Conservation (phyloP, 2,113 vertebrate genomes). For the Oplegnathus fasciatus region DNA sequence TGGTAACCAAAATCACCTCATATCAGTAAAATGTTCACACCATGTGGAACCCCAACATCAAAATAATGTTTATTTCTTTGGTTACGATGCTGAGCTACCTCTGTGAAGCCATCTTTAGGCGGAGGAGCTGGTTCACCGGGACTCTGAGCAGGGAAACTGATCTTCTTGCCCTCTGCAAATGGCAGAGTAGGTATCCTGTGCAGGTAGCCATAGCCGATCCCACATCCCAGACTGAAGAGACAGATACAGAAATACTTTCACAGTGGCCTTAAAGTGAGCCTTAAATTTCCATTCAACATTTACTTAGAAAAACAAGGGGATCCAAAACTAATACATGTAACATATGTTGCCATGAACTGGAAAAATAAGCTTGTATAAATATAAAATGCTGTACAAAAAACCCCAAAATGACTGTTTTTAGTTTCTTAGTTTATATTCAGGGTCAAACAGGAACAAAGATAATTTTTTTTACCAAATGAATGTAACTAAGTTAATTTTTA, state of each 20-base stretch:
- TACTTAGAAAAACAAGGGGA: too few relatives aligned
- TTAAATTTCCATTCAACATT: too few relatives aligned
- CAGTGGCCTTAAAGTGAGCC: not conserved
- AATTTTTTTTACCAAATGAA: not conserved
- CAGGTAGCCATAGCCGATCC: conserved; percentile 97
- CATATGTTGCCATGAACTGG: not conserved
- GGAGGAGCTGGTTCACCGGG: conserved; percentile 83
- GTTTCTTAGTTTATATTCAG: too few relatives aligned
- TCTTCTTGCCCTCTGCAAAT: conserved; percentile 91
- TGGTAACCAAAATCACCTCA: conserved; percentile 66
- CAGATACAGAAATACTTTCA: not conserved
- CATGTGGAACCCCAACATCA: not conserved
- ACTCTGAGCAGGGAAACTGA: conserved; percentile 87
- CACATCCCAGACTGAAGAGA: conserved; percentile 92
- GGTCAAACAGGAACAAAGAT: too few relatives aligned
- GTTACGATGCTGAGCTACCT: conserved; percentile 81
- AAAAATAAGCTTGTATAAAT: not conserved
- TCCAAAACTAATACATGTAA: not conserved
- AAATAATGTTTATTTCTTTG: not conserved
- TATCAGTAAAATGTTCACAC: conserved; percentile 1
- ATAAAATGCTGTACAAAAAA: not conserved
- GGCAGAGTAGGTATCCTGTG: conserved; percentile 96
- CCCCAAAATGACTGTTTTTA: too few relatives aligned
- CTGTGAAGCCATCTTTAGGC: conserved; percentile 93
- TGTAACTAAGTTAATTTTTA: not conserved